These are phyloP conservation scores for Ellobium chinense DNA, from an alignment of 2,888 invertebrate genomes.

Conservation along the genomic window DNA sequence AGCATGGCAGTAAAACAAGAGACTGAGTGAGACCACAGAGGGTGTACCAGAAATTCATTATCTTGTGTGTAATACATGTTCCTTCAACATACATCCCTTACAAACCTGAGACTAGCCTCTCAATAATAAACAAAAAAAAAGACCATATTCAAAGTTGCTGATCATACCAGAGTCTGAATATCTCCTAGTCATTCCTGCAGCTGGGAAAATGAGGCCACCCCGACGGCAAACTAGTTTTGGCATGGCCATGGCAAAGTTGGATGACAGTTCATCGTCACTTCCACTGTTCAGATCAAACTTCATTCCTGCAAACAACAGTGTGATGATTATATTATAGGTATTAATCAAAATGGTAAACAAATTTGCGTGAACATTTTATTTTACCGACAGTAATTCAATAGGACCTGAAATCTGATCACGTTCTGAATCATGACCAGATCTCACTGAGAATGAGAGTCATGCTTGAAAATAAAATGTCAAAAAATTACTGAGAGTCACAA, in stretches of 20 bases:
- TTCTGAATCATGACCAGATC: no score
- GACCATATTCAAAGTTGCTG: not conserved
- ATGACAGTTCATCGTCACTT: conserved; percentile 90
- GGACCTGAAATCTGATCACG: no score
- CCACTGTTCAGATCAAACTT: conserved; percentile 83
- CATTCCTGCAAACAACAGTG: conserved; percentile 75
- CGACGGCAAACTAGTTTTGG: conserved; percentile 91
- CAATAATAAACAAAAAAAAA: no score
- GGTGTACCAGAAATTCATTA: no score
- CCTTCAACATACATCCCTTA: no score
- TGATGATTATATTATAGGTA: conserved; percentile 7
- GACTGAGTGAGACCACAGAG: no score
- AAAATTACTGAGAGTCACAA: no score
- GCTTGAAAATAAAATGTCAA: no score
- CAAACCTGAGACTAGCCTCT: no score
- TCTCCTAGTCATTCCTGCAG: conserved; percentile 80
- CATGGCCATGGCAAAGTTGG: conserved; percentile 91
- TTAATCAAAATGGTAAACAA: not conserved
- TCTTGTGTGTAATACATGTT: no score
- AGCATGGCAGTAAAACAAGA: no score
- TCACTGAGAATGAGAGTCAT: no score
- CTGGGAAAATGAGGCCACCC: conserved; percentile 85
- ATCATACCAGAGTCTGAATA: conserved; percentile 81
- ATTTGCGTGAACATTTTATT: not conserved
- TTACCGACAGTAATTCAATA: not conserved